phyloP scores from a whole-genome alignment of 2,797 vertebrate genomes.

The Pseudomugil gertrudae region DNA sequence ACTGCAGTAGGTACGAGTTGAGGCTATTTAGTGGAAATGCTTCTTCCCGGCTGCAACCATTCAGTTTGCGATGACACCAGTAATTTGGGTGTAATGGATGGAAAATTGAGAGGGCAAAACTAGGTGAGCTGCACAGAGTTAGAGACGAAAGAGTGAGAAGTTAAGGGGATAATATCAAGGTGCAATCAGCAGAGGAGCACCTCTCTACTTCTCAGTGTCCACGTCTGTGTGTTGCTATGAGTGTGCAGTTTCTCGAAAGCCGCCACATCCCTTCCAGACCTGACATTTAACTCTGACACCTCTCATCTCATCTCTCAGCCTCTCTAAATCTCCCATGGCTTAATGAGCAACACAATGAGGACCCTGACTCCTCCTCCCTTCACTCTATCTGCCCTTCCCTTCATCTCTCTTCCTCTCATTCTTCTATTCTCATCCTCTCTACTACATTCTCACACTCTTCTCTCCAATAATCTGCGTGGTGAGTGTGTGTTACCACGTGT shows the following conservation, averaged over 20 bases:
- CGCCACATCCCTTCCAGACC: constrained; percentile 68
- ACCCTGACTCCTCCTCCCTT: constrained; percentile 54
- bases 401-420: constrained; percentile 59
- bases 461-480: constrained; percentile 75
- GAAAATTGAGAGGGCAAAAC: constrained; percentile 59
- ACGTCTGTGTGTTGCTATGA: constrained; percentile 21
- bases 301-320: constrained; percentile 72
- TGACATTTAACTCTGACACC: constrained; percentile 82
- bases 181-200: constrained; percentile 39
- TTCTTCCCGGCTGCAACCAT: constrained; percentile 56
- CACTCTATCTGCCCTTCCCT: constrained; percentile 67
- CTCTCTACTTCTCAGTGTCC: constrained; percentile 32
- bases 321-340: constrained; percentile 70
- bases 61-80: constrained; percentile 68
- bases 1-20: constrained; percentile 42
- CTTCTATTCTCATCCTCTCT: constrained; percentile 65
- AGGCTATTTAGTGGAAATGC: constrained; percentile 52
- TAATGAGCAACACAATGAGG: constrained; percentile 80
- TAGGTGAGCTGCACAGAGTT: constrained; percentile 53
- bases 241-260: constrained; percentile 61
- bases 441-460: constrained; percentile 58
- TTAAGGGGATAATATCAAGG: constrained; percentile 59
- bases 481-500: constrained; percentile 76
- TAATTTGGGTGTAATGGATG: constrained; percentile 69
- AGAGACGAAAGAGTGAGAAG: constrained; percentile 37